Conservation (phyloP, 2,797 vertebrate genomes). For the Hippopotamyrus pictus region DNA sequence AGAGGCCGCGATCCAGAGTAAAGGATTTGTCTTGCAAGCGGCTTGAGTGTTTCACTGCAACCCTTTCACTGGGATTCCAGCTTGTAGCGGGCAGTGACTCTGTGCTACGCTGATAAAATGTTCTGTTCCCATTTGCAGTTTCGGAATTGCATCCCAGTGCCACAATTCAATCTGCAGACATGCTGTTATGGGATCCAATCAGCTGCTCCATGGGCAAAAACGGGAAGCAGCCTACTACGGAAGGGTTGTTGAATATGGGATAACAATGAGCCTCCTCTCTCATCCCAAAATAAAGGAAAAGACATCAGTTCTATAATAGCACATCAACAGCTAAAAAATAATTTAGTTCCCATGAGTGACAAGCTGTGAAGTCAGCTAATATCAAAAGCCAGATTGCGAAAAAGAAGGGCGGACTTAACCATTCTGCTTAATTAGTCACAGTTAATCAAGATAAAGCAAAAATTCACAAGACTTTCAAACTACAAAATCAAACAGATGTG, state of each 20-base stretch:
- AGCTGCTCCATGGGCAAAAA: slow-evolving; percentile 15
- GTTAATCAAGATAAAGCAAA: neutral
- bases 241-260: neutral
- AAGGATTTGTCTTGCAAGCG: slow-evolving; percentile 12
- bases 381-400: neutral
- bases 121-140: slow-evolving; percentile 39
- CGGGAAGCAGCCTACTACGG: neutral
- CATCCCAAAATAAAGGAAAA: neutral
- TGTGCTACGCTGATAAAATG: slow-evolving; percentile 46
- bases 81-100: slow-evolving; percentile 28
- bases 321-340: neutral
- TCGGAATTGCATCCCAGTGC: slow-evolving; percentile 31
- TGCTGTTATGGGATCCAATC: slow-evolving; percentile 26
- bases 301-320: neutral
- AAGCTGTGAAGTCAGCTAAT: neutral
- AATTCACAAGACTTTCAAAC: neutral
- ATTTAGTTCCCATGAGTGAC: neutral
- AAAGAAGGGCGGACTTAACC: neutral
- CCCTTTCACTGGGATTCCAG: slow-evolving; percentile 43
- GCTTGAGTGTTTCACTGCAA: slow-evolving; percentile 34
- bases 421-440: slow-evolving; percentile 1
- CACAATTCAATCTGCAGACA: slow-evolving; percentile 30
- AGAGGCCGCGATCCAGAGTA: neutral
- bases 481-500: slow-evolving; percentile 3
- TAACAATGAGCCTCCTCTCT: neutral